Conservation (phyloP, 2,888 invertebrate species). For the Pyrgus malvae region DNA sequence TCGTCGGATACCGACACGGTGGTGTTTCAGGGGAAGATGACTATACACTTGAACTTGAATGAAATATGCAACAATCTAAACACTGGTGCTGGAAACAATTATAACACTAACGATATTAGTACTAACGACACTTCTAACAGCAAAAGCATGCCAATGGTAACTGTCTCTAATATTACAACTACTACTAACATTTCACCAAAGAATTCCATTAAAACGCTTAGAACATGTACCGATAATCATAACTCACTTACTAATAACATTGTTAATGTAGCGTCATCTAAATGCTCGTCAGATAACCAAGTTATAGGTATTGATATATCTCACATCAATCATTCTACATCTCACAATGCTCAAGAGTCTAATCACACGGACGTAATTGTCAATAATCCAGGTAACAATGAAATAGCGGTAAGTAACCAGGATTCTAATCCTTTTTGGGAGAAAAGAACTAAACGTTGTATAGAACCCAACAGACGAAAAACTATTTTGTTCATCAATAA, state of each 20-base stretch:
- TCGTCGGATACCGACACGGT: slow-evolving; percentile 76
- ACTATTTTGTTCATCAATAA: slow-evolving; percentile 78
- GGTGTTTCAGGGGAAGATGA: slow-evolving; percentile 80
- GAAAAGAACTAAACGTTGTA: slow-evolving; percentile 63
- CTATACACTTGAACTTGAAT: slow-evolving; percentile 77
- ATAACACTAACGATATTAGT: slow-evolving; percentile 57
- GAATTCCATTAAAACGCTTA: slow-evolving; percentile 76
- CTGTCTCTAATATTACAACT: slow-evolving; percentile 80
- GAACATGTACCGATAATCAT: slow-evolving; percentile 47
- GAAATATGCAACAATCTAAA: slow-evolving; percentile 75
- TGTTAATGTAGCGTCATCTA: slow-evolving; percentile 54
- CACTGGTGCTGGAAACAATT: slow-evolving; percentile 66
- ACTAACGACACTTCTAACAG: slow-evolving; percentile 64
- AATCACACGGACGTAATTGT: slow-evolving; percentile 47
- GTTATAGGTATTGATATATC: slow-evolving; percentile 44
- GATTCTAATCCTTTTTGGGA: slow-evolving; percentile 76
- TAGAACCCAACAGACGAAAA: slow-evolving; percentile 75
- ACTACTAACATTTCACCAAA: slow-evolving; percentile 79
- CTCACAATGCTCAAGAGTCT: slow-evolving; percentile 40
- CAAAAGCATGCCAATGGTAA: slow-evolving; percentile 80
- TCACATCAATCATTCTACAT: slow-evolving; percentile 43
- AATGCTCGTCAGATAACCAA: slow-evolving; percentile 32
- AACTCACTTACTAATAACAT: slow-evolving; percentile 54
- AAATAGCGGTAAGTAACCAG: slow-evolving; percentile 67
- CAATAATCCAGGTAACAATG: slow-evolving; percentile 53